Base-by-base conservation (phyloP, 2,888 invertebrate genomes). In the Gibbula magus region DNA sequence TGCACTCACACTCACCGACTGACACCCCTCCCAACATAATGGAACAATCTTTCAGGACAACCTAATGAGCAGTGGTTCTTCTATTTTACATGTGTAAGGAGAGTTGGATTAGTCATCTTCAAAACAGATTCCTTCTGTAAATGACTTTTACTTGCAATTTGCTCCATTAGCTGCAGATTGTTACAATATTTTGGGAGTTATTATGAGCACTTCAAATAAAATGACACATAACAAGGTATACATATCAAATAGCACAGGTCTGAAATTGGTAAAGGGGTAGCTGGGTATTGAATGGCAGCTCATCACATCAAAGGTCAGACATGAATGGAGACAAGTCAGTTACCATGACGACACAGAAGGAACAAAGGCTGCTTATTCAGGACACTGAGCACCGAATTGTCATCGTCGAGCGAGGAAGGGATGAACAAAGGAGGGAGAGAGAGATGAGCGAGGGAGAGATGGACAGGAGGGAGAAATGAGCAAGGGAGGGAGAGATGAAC, bases 21-120 rank as follows among this genome's bases (percentile, higher is more conserved):
- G 25, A 52, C 78, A 61, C 67, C 76, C 51, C 56, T 67, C 66
- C 76, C 56, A 39, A 80, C 75, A 78, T 22, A 45, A 70, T 73
- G 51, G 54, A 25, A 80, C 78, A 73, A 70, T 22, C 70, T 22
- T 79, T 53, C 70, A 18, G 45, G 70, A 16, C 35, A 75, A 77
- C 4, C 53, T 5, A 16, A 10, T 8, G 5, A 45, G 39, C 18
- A 39, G 39, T 51, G 32, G 78, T 22, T 25, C 7, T 39, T 45
- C 45, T 45, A 10, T n/a, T n/a, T n/a, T n/a, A n/a, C n/a, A n/a
- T n/a, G n/a, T n/a, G n/a, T n/a, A n/a, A n/a, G n/a, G n/a, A n/a
- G n/a, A n/a, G n/a, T n/a, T n/a, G n/a, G n/a, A n/a, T n/a, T n/a
- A n/a, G n/a, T n/a, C n/a, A n/a, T n/a, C n/a, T n/a, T 45, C 45